Conservation (phyloP, 35 echinoderm and acorn worm species). For the Holothuria glaberrima region DNA sequence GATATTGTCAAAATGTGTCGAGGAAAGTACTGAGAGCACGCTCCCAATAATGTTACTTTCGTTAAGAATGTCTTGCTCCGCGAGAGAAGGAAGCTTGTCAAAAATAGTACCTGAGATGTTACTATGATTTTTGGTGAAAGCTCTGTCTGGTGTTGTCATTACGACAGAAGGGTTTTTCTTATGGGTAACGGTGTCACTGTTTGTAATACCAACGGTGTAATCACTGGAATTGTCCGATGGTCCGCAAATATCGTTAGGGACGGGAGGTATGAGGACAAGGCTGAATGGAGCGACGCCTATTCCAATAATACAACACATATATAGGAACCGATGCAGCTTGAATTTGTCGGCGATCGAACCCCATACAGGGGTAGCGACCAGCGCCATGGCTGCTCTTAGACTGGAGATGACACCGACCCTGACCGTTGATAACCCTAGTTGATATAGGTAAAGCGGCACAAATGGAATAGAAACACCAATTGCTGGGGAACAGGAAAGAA, state of each 20-base stretch:
- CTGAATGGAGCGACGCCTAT: background rate
- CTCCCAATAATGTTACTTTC: no score
- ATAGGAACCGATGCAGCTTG: slow-evolving; percentile 25
- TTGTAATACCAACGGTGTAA: background rate
- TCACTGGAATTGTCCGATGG: background rate
- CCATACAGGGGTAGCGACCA: slow-evolving; percentile 45
- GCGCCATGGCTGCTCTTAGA: slow-evolving; percentile 16
- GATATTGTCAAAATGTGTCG: no score
- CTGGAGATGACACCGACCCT: slow-evolving; percentile 45
- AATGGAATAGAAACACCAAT: slow-evolving; percentile 10
- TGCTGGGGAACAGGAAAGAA: background rate
- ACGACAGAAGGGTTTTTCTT: no score
- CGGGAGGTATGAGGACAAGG: slow-evolving; percentile 1
- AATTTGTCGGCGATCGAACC: slow-evolving; percentile 45
- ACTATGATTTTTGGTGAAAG: no score
- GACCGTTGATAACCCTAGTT: slow-evolving; percentile 28
- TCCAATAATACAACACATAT: slow-evolving; percentile 2
- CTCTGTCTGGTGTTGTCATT: no score
- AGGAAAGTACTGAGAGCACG: no score
- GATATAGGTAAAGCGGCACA: slow-evolving; percentile 42
- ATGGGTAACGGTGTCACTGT: no score
- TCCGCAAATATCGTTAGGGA: background rate
- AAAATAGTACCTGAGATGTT: no score
- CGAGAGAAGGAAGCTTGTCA: no score
- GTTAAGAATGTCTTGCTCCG: no score